Percentiles rank a stretch among this genome's conserved stretches.
Evolutionary conservation across 2,797 vertebrate species (phyloP).

Genomic region (Lepilemur septentrionalis): DNA sequence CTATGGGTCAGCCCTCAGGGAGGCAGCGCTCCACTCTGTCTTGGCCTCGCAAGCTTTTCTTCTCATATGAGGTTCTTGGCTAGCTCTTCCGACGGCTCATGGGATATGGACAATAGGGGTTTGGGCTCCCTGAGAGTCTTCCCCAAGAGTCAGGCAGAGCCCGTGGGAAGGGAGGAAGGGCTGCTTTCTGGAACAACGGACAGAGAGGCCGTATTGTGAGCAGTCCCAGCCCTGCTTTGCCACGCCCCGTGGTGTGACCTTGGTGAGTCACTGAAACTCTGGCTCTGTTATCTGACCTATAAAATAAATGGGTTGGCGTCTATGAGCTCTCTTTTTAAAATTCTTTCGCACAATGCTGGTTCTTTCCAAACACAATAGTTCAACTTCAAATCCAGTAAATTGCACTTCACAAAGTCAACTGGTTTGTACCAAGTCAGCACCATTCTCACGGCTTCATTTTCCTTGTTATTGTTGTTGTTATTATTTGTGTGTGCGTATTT

Average conservation of each 20-base stretch:
- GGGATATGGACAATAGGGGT: not conserved
- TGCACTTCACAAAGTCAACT: not conserved
- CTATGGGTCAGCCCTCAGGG: rapidly evolving
- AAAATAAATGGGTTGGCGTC: not conserved
- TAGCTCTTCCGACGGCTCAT: not conserved
- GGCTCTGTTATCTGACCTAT: not conserved
- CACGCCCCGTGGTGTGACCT: rapidly evolving
- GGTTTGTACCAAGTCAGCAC: not conserved
- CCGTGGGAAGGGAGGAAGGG: rapidly evolving
- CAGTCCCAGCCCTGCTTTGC: not conserved
- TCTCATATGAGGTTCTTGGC: not conserved
- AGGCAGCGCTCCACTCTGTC: rapidly evolving
- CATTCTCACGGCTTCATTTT: not conserved
- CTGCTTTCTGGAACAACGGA: not conserved
- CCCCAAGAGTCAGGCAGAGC: not conserved
- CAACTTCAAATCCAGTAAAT: not conserved
- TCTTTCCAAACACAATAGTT: not conserved
- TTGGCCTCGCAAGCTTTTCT: not conserved
- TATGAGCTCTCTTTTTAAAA: not conserved
- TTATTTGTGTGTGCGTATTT: not conserved
- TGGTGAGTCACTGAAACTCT: too few species aligned
- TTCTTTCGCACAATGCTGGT: not conserved
- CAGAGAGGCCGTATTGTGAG: not conserved
- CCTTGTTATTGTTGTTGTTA: not conserved
- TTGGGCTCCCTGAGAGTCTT: too few species aligned